A percentile compares a stretch with the other conserved stretches of the same genome.
phyloP scores from a whole-genome alignment of 2,797 vertebrate genomes.

The Petrocephalus sullivani region DNA sequence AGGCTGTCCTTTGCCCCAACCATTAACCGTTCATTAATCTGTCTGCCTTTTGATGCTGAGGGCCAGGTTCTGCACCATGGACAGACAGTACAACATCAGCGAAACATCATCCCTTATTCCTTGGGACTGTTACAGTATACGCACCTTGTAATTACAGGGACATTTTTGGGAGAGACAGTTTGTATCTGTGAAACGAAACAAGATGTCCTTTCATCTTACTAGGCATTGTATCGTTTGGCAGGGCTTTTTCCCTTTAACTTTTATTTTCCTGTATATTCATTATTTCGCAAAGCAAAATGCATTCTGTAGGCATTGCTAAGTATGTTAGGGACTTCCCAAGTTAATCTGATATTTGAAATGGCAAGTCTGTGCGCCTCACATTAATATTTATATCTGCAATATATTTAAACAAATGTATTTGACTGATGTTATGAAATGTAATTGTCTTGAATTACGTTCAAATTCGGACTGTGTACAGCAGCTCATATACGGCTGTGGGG shows the following conservation, averaged over 20 bases:
- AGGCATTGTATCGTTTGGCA: background rate
- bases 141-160: background rate
- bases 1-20: background rate
- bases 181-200: background rate
- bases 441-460: background rate
- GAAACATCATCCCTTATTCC: background rate
- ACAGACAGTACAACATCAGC: background rate
- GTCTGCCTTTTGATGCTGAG: background rate
- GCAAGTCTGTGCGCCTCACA: background rate
- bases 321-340: background rate
- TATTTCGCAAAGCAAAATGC: background rate
- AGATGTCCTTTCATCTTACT: background rate
- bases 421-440: background rate
- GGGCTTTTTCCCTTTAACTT: background rate
- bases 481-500: background rate
- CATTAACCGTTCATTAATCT: background rate
- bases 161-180: background rate
- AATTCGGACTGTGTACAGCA: background rate
- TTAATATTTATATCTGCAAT: background rate
- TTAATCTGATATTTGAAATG: background rate
- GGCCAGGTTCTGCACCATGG: background rate
- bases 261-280: background rate
- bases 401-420: background rate
- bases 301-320: background rate
- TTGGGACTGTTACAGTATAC: background rate